Base-by-base conservation (phyloP, 2,888 invertebrate genomes). In the Ariolimax columbianus region DNA sequence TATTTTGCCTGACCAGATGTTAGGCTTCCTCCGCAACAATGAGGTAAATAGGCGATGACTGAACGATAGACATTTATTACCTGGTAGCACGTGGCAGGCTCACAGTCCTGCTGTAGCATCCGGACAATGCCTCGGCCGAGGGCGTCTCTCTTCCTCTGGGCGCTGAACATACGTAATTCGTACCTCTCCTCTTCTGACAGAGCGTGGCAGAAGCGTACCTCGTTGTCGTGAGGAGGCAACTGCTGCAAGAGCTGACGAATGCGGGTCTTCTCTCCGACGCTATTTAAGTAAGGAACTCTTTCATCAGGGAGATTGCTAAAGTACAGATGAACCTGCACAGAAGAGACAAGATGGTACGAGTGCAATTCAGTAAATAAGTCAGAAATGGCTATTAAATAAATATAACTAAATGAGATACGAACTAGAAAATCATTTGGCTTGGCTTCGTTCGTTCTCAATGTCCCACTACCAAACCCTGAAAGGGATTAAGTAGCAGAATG, bases 201-300 rank as follows among this genome's bases (percentile, higher is more conserved):
- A 90, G 97, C 97, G 95, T 98, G 98, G 95, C 99, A 99, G 95
- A 98, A 98, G 90, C 98, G 97, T 88, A 98, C 97, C 91, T 96
- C 95, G 88, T 98, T 98, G 95, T 99, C 99, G 95, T 99, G 99
- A n/a, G 98, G 98, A 75, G 99, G 99, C 90, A 99, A 96, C 95
- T 99, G 99, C 92, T 98, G 97, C 91, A 98, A 96, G 90, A 99
- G 96, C 95, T 99, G 99, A 92, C 97, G 96, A 87, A 98, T 97
- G 86, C 99, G 96, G 95, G 98, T 97, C 92, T 98, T 92, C 89
- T 94, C 94, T 26, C 92, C 94, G 38, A 97, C 97, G 92, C 98
- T 98, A 95, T 98, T 98, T 92, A 98, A 97, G 95, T 98, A 98
- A 88, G 99, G 99, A 89, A 99, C 97, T 95, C 98, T 98, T 95